Percentiles rank a stretch among this genome's conserved stretches.
Conservation (phyloP, 2,113 vertebrate species). For the Protobothrops mucrosquamatus region DNA sequence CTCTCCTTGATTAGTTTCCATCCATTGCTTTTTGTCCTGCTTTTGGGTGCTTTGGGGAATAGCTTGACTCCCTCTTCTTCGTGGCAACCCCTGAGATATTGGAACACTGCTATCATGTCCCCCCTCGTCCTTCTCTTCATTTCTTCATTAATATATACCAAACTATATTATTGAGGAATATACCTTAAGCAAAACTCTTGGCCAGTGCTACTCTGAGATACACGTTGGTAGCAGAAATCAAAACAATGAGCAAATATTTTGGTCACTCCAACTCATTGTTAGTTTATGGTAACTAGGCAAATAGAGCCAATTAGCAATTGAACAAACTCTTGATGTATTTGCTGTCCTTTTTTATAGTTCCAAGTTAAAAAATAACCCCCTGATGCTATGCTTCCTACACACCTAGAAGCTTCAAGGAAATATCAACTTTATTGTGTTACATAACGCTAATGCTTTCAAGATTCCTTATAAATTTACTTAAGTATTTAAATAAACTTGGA, state of each 20-base stretch:
- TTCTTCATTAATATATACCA: neutral
- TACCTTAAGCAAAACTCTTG: neutral
- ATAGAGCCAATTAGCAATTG: rapidly evolving
- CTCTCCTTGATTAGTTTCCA: too few relatives aligned
- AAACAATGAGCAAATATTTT: neutral
- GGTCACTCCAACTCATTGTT: neutral
- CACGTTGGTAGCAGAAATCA: neutral
- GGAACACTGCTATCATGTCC: too few relatives aligned
- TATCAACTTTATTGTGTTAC: slow-evolving; percentile 5
- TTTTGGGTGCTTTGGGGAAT: too few relatives aligned
- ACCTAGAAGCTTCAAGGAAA: slow-evolving; percentile 1
- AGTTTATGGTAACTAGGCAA: neutral
- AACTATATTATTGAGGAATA: neutral
- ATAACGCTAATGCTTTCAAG: slow-evolving; percentile 18
- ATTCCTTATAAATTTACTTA: slow-evolving; percentile 16
- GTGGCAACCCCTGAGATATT: too few relatives aligned
- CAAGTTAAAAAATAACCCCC: neutral
- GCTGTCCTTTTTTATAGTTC: slow-evolving; percentile 5
- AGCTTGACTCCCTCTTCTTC: too few relatives aligned
- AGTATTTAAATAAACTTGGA: slow-evolving; percentile 3
- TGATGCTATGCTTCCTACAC: neutral
- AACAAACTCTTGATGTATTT: slow-evolving; percentile 1
- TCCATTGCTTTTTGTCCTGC: too few relatives aligned
- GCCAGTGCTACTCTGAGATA: neutral
- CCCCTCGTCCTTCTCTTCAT: too few relatives aligned